A percentile compares a stretch with the other conserved stretches of the same genome.
Conservation (phyloP, 2,113 vertebrate genomes). For the Meriones unguiculatus region DNA sequence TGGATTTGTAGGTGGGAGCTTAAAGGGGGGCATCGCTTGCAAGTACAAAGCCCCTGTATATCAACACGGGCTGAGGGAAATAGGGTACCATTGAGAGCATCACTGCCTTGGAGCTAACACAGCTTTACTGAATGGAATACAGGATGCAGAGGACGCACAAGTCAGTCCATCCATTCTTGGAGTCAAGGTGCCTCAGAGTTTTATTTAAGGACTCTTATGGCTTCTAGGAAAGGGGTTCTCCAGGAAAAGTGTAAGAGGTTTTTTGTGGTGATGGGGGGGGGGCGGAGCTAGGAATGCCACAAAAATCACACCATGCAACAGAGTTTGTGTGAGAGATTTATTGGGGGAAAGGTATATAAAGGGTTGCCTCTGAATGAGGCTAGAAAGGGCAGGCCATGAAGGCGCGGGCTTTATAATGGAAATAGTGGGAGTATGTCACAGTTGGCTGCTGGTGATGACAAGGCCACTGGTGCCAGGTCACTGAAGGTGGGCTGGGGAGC, state of each 20-base stretch:
- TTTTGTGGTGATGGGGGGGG: neutral
- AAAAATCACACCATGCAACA: neutral
- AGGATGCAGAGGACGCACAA: fast-evolving
- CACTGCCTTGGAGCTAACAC: neutral
- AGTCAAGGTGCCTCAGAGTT: neutral
- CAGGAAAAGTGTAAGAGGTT: neutral
- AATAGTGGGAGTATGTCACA: neutral
- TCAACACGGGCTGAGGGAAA: neutral
- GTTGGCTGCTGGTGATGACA: neutral
- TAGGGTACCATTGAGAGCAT: neutral
- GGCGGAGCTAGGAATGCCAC: neutral
- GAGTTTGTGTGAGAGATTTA: neutral
- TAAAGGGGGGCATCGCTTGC: neutral
- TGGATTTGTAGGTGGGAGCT: neutral
- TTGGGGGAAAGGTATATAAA: neutral
- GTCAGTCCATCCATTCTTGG: neutral
- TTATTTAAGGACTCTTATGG: neutral
- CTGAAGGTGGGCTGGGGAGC: neutral
- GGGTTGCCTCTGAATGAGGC: neutral
- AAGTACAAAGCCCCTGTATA: neutral
- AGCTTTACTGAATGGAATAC: neutral
- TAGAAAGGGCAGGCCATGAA: neutral
- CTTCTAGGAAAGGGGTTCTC: neutral
- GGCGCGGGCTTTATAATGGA: neutral
- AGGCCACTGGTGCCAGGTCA: neutral